Evolutionary conservation across 2,888 invertebrate species (phyloP), one percentile per base, ranked within the genome.

Genomic region (Acanthoscelides obtectus): DNA sequence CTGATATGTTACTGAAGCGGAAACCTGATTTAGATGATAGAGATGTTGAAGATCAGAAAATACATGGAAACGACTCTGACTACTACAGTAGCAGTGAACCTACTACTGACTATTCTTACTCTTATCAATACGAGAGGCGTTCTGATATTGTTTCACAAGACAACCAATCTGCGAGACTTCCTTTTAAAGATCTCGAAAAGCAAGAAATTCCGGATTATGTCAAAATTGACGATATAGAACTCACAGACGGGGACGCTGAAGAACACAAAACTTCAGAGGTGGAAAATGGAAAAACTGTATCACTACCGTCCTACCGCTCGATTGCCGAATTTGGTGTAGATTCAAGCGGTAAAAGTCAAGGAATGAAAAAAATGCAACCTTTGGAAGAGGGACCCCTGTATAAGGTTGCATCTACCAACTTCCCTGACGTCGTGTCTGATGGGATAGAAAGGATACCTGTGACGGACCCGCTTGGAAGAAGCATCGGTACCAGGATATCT

Each of bases 201-300:
- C 85, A 85, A 77, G 72, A 76, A 2, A 79, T 81, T 63, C 81
- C 82, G 3, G 82, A 85, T 76, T 83, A 84, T 67, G 83, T 81
- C 12, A 81, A 83, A 67, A 83, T 85, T 84, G 81, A 83, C 19
- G 45, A 45, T 12, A 45, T 45, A 45, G 45, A 80, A 75, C 70
- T 83, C 17, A 6, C 45, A 45, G 45, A 45, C 17, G 1, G 45
- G 6, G 45, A 12, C 17, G 17, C 6, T 45, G 45, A 45, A 45
- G 25, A 25, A 3, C 25, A 25, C 25, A 25, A 25, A 25, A 25
- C 6, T 12, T 17, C 45, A 12, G 17, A 45, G 12, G 8, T 45
- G 17, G 45, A 45, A 45, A 12, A 45, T 45, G 1, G 17, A 45
- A 17, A 45, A 45, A 1, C 12, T 45, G 1, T 45, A 17, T 12